Percentiles rank a stretch among this genome's conserved stretches.
Conservation (phyloP, 1,140 invertebrate species). For the Coenobita brevimanus region DNA sequence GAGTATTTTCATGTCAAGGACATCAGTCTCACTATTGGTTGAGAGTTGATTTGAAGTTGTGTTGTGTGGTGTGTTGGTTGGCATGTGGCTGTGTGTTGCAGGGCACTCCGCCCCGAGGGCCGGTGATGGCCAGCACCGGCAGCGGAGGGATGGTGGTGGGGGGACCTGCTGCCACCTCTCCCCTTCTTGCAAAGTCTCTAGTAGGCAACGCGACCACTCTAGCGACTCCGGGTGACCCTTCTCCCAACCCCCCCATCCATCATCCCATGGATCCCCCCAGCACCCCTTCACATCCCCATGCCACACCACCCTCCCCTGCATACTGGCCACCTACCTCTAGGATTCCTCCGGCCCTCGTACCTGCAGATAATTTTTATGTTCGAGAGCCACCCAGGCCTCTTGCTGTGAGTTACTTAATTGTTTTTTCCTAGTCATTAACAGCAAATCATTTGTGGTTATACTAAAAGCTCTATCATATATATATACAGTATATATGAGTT, state of each 20-base stretch:
- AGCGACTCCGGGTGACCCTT: slow-evolving; percentile 59
- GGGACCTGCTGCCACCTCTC: slow-evolving; percentile 62
- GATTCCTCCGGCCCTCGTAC: slow-evolving; percentile 63
- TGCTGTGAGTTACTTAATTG: slow-evolving; percentile 62
- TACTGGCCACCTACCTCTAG: slow-evolving; percentile 61
- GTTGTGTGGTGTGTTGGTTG: slow-evolving; percentile 58
- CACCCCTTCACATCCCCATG: slow-evolving; percentile 59
- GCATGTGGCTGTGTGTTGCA: slow-evolving; percentile 68
- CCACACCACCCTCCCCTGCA: slow-evolving; percentile 65
- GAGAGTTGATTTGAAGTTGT: slow-evolving; percentile 15
- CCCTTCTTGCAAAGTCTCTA: slow-evolving; percentile 63
- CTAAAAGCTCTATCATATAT: too few species aligned
- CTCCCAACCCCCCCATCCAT: slow-evolving; percentile 60
- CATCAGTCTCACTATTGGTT: neutral
- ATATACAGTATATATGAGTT: too few species aligned
- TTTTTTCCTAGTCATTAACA: slow-evolving; percentile 20
- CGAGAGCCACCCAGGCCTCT: slow-evolving; percentile 67
- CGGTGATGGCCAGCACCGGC: slow-evolving; percentile 51
- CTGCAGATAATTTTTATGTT: slow-evolving; percentile 69
- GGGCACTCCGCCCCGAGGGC: slow-evolving; percentile 62
- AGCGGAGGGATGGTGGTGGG: slow-evolving; percentile 57
- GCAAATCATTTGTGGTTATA: neutral
- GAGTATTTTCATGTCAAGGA: slow-evolving; percentile 11
- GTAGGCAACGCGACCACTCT: slow-evolving; percentile 56
- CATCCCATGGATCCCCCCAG: slow-evolving; percentile 66